Conservation (phyloP, 2,888 invertebrate species). For the Drosophila peninsularis region DNA sequence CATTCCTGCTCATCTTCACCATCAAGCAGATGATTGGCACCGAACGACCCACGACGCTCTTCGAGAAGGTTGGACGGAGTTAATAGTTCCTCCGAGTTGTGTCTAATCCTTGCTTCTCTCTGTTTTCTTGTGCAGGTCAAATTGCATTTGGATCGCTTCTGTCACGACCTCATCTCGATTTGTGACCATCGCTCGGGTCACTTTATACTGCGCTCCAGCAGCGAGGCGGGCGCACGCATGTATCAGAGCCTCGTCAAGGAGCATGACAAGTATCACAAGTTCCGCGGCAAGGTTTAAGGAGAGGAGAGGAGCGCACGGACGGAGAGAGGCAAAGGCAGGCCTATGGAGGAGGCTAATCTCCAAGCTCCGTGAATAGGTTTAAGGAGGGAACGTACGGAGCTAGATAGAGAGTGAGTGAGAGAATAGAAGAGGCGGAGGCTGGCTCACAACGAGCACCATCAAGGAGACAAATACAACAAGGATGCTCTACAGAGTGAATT, state of each 20-base stretch:
- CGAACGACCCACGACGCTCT: constrained; percentile 83
- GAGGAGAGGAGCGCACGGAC: no score
- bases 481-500: no score
- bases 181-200: constrained; percentile 83
- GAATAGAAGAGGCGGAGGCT: neutral
- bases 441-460: no score
- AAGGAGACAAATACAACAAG: no score
- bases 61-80: constrained; percentile 73
- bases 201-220: constrained; percentile 83
- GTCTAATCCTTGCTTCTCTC: no score
- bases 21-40: constrained; percentile 83
- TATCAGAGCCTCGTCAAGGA: constrained; percentile 82
- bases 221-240: constrained; percentile 82
- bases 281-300: constrained; percentile 82
- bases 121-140: constrained; percentile 78
- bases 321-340: neutral
- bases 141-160: constrained; percentile 82
- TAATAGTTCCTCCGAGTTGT: no score
- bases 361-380: no score
- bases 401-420: neutral
- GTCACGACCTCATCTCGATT: constrained; percentile 81
- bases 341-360: no score
- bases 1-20: constrained; percentile 81
- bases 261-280: constrained; percentile 83
- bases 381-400: neutral